phyloP scores from a whole-genome alignment of 2,113 vertebrate genomes.

The Megaceryle torquata region DNA sequence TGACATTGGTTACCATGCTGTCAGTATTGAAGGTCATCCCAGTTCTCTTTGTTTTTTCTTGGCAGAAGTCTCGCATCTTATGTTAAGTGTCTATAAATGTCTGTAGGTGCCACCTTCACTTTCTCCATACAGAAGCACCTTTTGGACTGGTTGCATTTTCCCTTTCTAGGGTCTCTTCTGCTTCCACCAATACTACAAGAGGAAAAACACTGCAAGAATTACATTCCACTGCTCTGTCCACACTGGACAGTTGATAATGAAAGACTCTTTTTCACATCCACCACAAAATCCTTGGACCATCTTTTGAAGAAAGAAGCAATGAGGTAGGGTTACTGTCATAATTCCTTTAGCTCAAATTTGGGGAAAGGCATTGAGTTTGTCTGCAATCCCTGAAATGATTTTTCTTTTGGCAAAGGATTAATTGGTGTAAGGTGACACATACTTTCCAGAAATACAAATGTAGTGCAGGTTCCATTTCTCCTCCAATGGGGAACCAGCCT shows the following conservation, averaged over 20 bases:
- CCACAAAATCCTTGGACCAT: background rate
- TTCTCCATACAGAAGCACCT: background rate
- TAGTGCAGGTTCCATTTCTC: background rate
- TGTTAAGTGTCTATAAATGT: background rate
- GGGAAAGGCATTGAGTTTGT: background rate
- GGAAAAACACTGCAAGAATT: background rate
- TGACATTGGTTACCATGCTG: background rate
- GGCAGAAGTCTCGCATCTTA: background rate
- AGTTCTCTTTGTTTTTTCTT: background rate
- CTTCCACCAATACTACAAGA: background rate
- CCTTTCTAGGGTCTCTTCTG: background rate
- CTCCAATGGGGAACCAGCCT: background rate
- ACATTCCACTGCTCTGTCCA: background rate
- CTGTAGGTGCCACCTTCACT: background rate
- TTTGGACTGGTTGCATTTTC: background rate
- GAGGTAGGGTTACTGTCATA: background rate
- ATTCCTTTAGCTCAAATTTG: background rate
- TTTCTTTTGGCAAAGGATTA: background rate
- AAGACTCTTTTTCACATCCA: background rate
- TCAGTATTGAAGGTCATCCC: background rate
- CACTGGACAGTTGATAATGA: background rate
- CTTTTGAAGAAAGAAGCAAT: background rate
- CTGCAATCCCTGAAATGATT: background rate
- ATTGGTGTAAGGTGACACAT: background rate
- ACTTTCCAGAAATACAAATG: background rate